Evolutionary conservation across 2,113 vertebrate genomes (phyloP).

Genomic region (Ceyx margarethae): DNA sequence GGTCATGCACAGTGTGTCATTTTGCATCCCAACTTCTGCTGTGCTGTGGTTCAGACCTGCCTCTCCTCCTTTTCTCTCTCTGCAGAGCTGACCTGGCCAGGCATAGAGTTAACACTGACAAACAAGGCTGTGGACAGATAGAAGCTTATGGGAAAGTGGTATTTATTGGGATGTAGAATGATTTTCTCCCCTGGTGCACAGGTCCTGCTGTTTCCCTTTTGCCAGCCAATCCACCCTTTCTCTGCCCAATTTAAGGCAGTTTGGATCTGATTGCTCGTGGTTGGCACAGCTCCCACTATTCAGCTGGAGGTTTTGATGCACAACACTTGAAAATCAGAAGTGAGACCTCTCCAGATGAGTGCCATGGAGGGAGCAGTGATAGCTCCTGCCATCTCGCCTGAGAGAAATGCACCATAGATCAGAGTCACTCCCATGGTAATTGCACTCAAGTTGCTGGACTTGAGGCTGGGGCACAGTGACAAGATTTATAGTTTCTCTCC

Average conservation of each 20-base stretch:
- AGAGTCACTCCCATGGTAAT: neutral
- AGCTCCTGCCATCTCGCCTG: accelerated
- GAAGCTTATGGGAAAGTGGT: neutral
- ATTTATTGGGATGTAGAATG: conserved; percentile 18
- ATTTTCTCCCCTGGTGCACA: neutral
- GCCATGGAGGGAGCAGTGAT: neutral
- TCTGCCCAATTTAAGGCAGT: neutral
- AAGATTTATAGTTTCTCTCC: neutral
- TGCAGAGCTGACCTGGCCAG: neutral
- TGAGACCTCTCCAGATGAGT: neutral
- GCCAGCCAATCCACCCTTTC: neutral
- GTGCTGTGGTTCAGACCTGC: neutral
- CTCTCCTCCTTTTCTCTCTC: neutral
- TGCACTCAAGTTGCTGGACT: accelerated
- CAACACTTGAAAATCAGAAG: neutral
- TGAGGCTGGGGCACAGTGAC: accelerated
- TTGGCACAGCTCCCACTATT: neutral
- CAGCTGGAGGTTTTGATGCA: neutral
- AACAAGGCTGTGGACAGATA: neutral
- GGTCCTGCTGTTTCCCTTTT: neutral
- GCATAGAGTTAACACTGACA: neutral
- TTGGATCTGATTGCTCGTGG: neutral
- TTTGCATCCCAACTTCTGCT: neutral
- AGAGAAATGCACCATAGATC: neutral
- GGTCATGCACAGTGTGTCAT: accelerated